Evolutionary conservation across 2,888 invertebrate genomes (phyloP), one percentile per base, ranked within the genome.

Genomic region (Apotomis turbidana): DNA sequence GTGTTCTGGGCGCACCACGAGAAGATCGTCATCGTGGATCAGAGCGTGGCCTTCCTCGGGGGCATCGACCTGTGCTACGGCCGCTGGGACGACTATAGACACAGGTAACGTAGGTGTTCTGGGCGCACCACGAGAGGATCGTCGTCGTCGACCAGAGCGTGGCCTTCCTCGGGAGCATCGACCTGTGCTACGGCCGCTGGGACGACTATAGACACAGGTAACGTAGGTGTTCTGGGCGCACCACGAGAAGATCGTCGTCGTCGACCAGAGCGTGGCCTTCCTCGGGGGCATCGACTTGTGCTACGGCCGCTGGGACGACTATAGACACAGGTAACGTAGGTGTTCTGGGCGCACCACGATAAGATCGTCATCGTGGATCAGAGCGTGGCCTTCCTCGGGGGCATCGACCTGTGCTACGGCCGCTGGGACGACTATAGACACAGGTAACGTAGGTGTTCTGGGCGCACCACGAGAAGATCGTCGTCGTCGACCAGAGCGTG

Each of bases 331-430:
- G 96, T 96, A 41, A 41, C 41, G 0, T 41, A 41, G 41, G 41
- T 98, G 79, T 94, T 99, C 76, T 99, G 99, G 99, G 99, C 99
- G 0, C 99, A 99, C 90, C 99, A 99, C 89, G 99, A 99, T 93
- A 99, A 99, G 93, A 95, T 99, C 68, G 98, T 99, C 0, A 96
- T 97, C 36, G 95, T 99, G 0, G 99, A 99, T 93, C 99, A 99
- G 90, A 95, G 95, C 0, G 96, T 97, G 76, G 99, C 99, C 1
- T 99, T 99, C 88, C 92, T 99, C 1, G 99, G 99, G 4, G 99
- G 99, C 49, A 96, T 99, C 76, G 98, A 99, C 93, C 94, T 99
- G n/a, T 99, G 99, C 87, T 99, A 98, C 81, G 99, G 99, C 1
- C 95, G 99, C 70, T 99, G 99, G 99, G 99, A 99, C 87, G 97